Base-by-base conservation (phyloP, 2,113 vertebrate genomes). In the Peromyscus leucopus region DNA sequence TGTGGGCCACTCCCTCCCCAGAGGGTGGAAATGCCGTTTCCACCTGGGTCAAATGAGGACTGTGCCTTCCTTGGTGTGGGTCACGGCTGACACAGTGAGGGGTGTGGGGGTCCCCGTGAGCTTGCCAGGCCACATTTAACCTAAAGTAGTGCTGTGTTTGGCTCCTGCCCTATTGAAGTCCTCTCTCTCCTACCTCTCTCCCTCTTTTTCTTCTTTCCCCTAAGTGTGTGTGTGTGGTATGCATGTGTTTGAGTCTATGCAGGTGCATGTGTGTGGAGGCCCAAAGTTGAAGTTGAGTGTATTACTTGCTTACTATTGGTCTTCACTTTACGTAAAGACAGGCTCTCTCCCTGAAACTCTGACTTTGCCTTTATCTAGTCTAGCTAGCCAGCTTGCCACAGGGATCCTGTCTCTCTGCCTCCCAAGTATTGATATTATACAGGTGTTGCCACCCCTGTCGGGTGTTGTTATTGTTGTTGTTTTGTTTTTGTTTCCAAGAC, bases 1-100 rank as follows among this genome's bases (percentile, higher is more conserved):
- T 24, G 0, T 0, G 0, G 65, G 57, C 39, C 4, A n/a, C 87
- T 63, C 10, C 0, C 8, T 5, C 19, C 13, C 24, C 16, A 55
- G 59, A 69, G 19, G 28, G 55, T 26, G 75, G 21, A 16, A 1
- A 0, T 15, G 39, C 1, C 2, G 6, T 67, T 89, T 39, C 78
- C 69, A 9, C n/a, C 51, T 10, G 11, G 42, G 17, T n/a, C 5
- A 9, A 28, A 59, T 48, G 21, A 42, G 33, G 10, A 33, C 55
- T 16, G 61, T 5, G 13, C 33, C 17, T 15, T 51, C 33, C 17
- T 15, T 51, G 46, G 82, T 8, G 4, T n/a, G 31, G 69, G 39
- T 51, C 33, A 0, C 51, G n/a, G n/a, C n/a, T n/a, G n/a, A n/a
- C n/a, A n/a, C 0, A 4, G 91, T 42, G 21, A 33, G 67, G 33